A percentile compares a stretch with the other conserved stretches of the same genome.
Evolutionary conservation across 2,888 invertebrate genomes (phyloP).

Genomic region (Erynnis tages): DNA sequence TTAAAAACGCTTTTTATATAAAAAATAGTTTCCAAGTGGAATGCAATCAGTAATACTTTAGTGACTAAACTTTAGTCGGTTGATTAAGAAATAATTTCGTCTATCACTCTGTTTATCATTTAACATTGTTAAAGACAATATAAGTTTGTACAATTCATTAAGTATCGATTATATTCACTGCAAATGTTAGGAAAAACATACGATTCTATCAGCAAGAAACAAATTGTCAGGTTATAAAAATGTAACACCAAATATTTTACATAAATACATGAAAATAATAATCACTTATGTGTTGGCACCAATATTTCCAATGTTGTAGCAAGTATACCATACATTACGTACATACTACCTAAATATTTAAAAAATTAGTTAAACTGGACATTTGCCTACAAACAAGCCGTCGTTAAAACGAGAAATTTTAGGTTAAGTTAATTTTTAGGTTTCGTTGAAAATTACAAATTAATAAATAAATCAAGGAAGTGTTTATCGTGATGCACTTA

Average conservation of each 20-base stretch:
- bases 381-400: constrained; percentile 8
- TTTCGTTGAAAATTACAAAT: neutral
- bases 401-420: neutral
- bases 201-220: constrained; percentile 6
- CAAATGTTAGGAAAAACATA: no score
- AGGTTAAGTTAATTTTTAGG: neutral
- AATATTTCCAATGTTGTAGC: constrained; percentile 34
- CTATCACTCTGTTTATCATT: no score
- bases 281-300: constrained; percentile 37
- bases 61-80: no score
- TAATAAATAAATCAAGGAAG: neutral
- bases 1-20: no score
- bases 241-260: constrained; percentile 8
- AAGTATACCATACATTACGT: constrained; percentile 16
- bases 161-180: no score
- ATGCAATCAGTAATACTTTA: no score
- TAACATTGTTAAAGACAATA: no score
- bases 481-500: constrained; percentile 47
- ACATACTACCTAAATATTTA: constrained; percentile 1
- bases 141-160: no score
- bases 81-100: no score
- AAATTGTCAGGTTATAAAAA: neutral
- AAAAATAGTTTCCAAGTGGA: no score
- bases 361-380: constrained; percentile 8
- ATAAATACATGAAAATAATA: constrained; percentile 14